These are phyloP conservation scores for Philypnodon macrostomus DNA, from an alignment of 2,797 vertebrate species.

Conservation along the genomic window DNA sequence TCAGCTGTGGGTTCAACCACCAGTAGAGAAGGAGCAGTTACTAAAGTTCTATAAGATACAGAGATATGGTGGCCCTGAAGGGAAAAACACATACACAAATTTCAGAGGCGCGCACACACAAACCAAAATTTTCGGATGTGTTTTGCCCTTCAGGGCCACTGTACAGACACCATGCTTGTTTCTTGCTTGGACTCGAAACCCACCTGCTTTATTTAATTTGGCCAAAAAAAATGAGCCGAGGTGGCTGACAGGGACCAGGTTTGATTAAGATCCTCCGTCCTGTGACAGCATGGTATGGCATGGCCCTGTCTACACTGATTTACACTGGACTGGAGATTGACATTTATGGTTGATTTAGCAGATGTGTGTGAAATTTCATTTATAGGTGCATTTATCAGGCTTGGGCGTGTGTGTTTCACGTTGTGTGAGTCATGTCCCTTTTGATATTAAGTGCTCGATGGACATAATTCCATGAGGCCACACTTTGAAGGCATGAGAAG, in stretches of 20 bases:
- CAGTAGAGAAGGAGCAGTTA: no score
- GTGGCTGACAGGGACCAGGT: conserved; percentile 41
- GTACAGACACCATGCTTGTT: no score
- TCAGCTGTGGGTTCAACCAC: no score
- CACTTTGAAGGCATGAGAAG: conserved; percentile 47
- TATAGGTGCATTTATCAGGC: conserved; percentile 13
- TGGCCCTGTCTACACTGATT: conserved; percentile 47
- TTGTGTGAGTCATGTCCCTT: conserved; percentile 11
- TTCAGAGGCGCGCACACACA: no score
- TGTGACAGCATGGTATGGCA: conserved; percentile 45
- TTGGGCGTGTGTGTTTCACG: conserved; percentile 12
- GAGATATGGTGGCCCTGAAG: no score
- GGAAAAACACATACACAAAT: no score
- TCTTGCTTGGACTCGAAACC: neutral
- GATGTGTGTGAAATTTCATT: conserved; percentile 27
- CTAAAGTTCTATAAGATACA: no score
- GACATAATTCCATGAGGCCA: conserved; percentile 48
- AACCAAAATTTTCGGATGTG: no score
- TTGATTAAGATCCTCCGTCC: conserved; percentile 69
- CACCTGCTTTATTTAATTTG: conserved; percentile 31
- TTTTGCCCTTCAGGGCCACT: no score
- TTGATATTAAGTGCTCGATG: conserved; percentile 29
- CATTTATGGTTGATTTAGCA: conserved; percentile 52
- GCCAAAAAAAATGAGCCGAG: conserved; percentile 32
- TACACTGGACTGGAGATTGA: conserved; percentile 57